These are phyloP conservation scores for Odontophorus gujanensis DNA, from an alignment of 2,113 vertebrate species.

Conservation along the genomic window DNA sequence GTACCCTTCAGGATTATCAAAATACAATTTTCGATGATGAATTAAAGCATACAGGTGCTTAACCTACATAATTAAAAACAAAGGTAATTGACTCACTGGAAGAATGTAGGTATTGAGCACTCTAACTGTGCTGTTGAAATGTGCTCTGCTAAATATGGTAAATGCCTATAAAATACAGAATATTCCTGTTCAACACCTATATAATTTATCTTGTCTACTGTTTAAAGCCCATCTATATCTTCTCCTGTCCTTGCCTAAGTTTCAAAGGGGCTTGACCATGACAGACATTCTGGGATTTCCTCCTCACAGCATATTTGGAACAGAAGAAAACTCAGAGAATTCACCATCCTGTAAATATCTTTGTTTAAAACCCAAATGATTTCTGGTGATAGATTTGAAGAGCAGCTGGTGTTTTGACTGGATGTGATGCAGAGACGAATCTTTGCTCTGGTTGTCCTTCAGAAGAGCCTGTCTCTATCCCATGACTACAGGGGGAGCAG, in stretches of 20 bases:
- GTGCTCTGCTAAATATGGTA: neutral
- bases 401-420: neutral
- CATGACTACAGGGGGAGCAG: fast-evolving
- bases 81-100: neutral
- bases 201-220: neutral
- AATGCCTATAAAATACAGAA: neutral
- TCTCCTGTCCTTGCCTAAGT: neutral
- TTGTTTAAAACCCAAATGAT: neutral
- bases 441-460: neutral
- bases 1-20: neutral
- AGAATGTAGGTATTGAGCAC: neutral
- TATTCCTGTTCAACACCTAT: neutral
- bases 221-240: neutral
- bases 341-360: neutral
- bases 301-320: neutral
- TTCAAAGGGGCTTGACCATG: neutral
- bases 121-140: neutral
- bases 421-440: neutral
- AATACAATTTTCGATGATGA: neutral
- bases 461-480: neutral
- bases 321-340: neutral
- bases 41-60: neutral
- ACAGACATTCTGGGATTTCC: neutral
- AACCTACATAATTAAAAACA: neutral
- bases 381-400: neutral